Evolutionary conservation across 30 jellyfish, hydroid and myxozoan genomes (phyloP).

Genomic region (Aurelia aurita): DNA sequence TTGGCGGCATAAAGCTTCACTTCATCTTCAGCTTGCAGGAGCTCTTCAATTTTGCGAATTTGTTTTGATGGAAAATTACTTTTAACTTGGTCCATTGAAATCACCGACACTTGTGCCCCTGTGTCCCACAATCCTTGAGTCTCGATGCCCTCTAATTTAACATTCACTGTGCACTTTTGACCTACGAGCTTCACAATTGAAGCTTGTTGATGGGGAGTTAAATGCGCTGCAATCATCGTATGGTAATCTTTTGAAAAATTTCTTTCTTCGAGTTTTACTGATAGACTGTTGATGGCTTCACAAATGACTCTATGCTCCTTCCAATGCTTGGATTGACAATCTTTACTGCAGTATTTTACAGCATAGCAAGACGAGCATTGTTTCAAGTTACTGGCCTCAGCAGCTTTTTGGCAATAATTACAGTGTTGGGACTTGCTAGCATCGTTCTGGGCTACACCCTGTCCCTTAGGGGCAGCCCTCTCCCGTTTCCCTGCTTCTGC

Average conservation of each 20-base stretch:
- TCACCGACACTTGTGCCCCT: conserved; percentile 43
- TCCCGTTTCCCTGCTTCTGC: too few species aligned
- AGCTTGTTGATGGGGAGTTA: conserved; percentile 27
- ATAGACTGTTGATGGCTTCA: conserved; percentile 10
- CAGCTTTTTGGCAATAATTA: too few species aligned
- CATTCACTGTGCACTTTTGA: conserved; percentile 11
- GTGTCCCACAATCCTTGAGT: conserved; percentile 15
- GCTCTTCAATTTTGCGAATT: background rate
- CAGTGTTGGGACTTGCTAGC: too few species aligned
- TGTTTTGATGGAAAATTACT: conserved; percentile 14
- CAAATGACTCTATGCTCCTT: conserved; percentile 16
- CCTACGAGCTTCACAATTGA: conserved; percentile 16
- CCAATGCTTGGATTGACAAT: too few species aligned
- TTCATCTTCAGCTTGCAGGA: conserved; percentile 5
- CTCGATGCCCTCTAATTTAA: conserved; percentile 6
- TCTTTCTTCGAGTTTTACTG: conserved; percentile 4
- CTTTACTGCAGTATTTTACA: too few species aligned
- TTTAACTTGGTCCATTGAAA: conserved; percentile 13
- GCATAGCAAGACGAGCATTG: too few species aligned
- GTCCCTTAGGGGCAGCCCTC: conserved; percentile 30
- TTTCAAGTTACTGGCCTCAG: too few species aligned
- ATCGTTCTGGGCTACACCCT: too few species aligned
- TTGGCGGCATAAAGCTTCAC: conserved; percentile 17
- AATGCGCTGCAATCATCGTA: conserved; percentile 14
- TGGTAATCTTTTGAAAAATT: background rate